A percentile compares a stretch with the other conserved stretches of the same genome.
phyloP scores from a whole-genome alignment of 1,140 invertebrate genomes.

The Periplaneta americana region DNA sequence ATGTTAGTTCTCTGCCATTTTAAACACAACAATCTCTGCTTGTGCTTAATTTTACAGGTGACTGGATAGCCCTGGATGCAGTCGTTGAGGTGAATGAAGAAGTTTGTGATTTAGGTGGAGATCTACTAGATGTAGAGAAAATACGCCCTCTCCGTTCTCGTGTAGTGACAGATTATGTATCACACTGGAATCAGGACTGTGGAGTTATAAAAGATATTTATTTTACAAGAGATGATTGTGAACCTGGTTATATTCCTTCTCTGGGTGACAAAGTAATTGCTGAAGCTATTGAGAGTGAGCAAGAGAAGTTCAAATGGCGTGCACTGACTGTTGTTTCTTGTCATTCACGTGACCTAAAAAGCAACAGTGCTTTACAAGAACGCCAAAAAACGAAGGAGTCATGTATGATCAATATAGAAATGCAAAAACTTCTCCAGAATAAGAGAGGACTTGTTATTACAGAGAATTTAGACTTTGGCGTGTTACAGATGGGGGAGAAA shows the following conservation, averaged over 20 bases:
- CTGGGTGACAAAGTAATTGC: slow-evolving; percentile 41
- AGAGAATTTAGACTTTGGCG: slow-evolving; percentile 32
- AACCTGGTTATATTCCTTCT: slow-evolving; percentile 44
- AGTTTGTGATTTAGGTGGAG: slow-evolving; percentile 39
- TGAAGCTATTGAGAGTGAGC: slow-evolving; percentile 57
- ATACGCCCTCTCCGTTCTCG: slow-evolving; percentile 48
- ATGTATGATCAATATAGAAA: not conserved
- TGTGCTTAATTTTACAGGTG: slow-evolving; percentile 43
- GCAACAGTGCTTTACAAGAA: too few species aligned
- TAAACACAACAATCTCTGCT: not conserved
- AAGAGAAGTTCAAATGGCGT: slow-evolving; percentile 51
- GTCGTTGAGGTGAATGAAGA: slow-evolving; percentile 46
- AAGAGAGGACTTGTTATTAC: slow-evolving; percentile 35
- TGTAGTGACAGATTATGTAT: slow-evolving; percentile 43
- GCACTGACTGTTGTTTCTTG: slow-evolving; percentile 33
- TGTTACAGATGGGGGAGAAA: slow-evolving; percentile 34
- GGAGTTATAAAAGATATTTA: slow-evolving; percentile 44
- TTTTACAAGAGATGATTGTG: slow-evolving; percentile 46
- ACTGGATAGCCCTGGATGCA: slow-evolving; percentile 54
- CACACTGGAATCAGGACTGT: slow-evolving; percentile 46
- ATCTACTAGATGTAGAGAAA: slow-evolving; percentile 49
- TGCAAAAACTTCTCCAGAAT: slow-evolving; percentile 5
- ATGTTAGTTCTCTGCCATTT: not conserved
- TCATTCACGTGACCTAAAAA: not conserved
- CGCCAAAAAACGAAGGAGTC: not conserved